Percentiles rank a stretch among this genome's conserved stretches.
Conservation (phyloP, 1,140 invertebrate species). For the Cotesia glomerata region DNA sequence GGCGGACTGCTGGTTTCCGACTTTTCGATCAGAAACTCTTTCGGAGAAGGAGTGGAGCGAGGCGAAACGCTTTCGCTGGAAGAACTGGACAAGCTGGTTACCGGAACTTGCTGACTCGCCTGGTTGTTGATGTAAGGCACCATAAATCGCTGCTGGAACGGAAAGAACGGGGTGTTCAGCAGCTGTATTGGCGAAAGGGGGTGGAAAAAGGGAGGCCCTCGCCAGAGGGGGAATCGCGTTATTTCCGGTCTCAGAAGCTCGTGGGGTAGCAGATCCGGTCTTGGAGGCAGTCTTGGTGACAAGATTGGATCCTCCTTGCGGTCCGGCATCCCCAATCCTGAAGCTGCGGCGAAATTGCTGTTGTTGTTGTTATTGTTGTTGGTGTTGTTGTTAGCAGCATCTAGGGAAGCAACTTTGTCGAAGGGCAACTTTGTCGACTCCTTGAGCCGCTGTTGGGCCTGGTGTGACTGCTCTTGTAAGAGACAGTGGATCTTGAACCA, state of each 20-base stretch:
- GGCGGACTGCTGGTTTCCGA: slow-evolving; percentile 16
- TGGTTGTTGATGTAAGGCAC: slow-evolving; percentile 54
- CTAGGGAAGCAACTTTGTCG: slow-evolving; percentile 52
- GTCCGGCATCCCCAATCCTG: slow-evolving; percentile 42
- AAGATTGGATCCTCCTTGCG: slow-evolving; percentile 42
- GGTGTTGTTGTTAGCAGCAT: slow-evolving; percentile 57
- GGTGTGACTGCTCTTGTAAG: slow-evolving; percentile 74
- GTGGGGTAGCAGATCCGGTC: slow-evolving; percentile 43
- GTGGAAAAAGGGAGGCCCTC: slow-evolving; percentile 52
- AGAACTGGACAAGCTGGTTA: slow-evolving; percentile 47
- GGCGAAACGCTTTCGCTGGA: slow-evolving; percentile 55
- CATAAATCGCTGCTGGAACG: slow-evolving; percentile 56
- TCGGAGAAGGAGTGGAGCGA: slow-evolving; percentile 54
- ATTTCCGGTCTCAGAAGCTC: slow-evolving; percentile 51
- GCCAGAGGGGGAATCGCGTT: slow-evolving; percentile 54
- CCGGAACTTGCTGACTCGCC: slow-evolving; percentile 41
- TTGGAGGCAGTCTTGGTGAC: slow-evolving; percentile 36
- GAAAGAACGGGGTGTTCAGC: slow-evolving; percentile 54
- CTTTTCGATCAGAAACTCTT: slow-evolving; percentile 28
- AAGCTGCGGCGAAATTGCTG: slow-evolving; percentile 48
- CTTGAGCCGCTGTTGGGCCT: slow-evolving; percentile 50
- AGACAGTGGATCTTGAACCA: slow-evolving; percentile 93
- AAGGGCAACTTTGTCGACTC: slow-evolving; percentile 50
- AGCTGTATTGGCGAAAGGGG: slow-evolving; percentile 56
- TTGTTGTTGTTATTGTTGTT: slow-evolving; percentile 49